These are phyloP conservation scores for Tetropium fuscum DNA, from an alignment of 2,888 invertebrate genomes.

Conservation along the genomic window DNA sequence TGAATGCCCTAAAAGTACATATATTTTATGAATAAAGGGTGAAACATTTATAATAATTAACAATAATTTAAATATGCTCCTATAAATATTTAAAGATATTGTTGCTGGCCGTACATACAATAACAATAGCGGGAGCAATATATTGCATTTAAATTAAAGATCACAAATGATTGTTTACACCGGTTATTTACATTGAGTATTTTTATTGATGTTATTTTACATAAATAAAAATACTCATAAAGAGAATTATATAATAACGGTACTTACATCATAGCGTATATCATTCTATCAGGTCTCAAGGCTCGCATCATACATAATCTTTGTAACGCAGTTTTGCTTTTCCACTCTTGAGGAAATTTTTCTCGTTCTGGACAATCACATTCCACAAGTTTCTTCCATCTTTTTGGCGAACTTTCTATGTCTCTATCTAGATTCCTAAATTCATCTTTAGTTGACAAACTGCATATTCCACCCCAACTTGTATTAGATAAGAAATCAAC, in stretches of 20 bases:
- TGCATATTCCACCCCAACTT: conserved; percentile 96
- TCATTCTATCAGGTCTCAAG: conserved; percentile 94
- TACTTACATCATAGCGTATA: conserved; percentile 90
- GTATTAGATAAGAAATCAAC: conserved; percentile 94
- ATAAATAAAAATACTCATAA: too few species aligned
- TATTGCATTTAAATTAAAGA: neutral
- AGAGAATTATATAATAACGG: neutral
- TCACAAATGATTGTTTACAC: too few species aligned
- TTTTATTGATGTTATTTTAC: too few species aligned
- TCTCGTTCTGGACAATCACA: conserved; percentile 95
- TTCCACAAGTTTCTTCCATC: conserved; percentile 98
- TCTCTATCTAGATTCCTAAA: conserved; percentile 94
- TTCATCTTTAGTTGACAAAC: conserved; percentile 90
- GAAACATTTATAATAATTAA: too few species aligned
- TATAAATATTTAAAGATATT: neutral
- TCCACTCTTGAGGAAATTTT: conserved; percentile 99
- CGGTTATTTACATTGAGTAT: too few species aligned
- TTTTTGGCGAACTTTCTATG: conserved; percentile 95
- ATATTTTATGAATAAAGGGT: too few species aligned
- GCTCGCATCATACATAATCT: conserved; percentile 96
- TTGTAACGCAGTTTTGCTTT: conserved; percentile 93
- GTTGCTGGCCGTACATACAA: too few species aligned
- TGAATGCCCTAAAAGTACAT: conserved; percentile 77
- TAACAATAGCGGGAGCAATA: too few species aligned
- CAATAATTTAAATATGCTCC: too few species aligned